Base-by-base conservation (phyloP, 35 echinoderm and acorn worm genomes). In the Ophioderma brevispina region DNA sequence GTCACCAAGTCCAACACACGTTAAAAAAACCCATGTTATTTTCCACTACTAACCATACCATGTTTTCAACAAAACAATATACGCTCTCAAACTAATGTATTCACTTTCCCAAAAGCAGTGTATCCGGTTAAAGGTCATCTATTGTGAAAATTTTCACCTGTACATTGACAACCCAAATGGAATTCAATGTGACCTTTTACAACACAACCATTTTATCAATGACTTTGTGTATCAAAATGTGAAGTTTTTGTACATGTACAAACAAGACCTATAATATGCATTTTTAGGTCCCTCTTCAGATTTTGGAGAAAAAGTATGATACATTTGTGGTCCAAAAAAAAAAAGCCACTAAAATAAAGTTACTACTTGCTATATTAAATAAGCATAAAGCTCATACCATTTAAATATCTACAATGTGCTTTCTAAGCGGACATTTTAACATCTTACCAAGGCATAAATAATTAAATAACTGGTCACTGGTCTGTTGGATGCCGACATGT, bases 401-500 rank as follows among this genome's bases (percentile, higher is more conserved):
- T 46, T 8, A 4, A 46, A 46, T 70, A 30, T 70, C 59, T 70
- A 70, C 59, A 70, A 8, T 15, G 10, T 70, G 59, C 59, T 70
- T 70, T 70, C 59, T 70, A 70, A 70, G 59, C 59, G 10, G 59
- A 25, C 59, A n/a, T 70, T 70, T 8, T 70, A 70, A 3, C 10
- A 25, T 46, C 4, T 70, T 70, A 70, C 59, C 10, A 70, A 70
- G 59, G 59, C 59, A 70, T 70, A 70, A 70, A 70, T 70, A 70
- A 70, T 70, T 70, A 70, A 70, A 70, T 70, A 70, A 70, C 59
- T 25, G 23, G 59, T 70, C 59, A 70, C n/a, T 70, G 59, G 59
- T 70, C 59, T 70, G 59, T 25, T 70, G n/a, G n/a, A n/a, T n/a
- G n/a, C n/a, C n/a, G n/a, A n/a, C n/a, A n/a, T n/a, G n/a, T n/a